Percentiles rank a stretch among this genome's conserved stretches.
These are phyloP conservation scores for Pteromalus puparum DNA, from an alignment of 1,140 invertebrate species.

Conservation along the genomic window DNA sequence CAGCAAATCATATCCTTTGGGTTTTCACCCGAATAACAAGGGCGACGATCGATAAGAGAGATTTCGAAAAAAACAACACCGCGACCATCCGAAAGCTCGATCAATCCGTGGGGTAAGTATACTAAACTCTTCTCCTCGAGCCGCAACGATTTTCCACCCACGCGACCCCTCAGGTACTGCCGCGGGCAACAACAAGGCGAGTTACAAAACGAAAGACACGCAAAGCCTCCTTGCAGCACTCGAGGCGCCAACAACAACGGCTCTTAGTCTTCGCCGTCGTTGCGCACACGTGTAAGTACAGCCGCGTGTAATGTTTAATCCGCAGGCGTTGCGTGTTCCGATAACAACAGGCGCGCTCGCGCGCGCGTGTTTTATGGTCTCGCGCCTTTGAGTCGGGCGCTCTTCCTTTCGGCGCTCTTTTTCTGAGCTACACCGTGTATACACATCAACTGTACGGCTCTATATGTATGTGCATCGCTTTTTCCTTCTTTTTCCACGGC, in stretches of 20 bases:
- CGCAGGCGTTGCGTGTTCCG: conserved; percentile 44
- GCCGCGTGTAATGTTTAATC: conserved; percentile 33
- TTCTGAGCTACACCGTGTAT: neutral
- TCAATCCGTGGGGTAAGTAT: too few species aligned
- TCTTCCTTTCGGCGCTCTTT: conserved; percentile 28
- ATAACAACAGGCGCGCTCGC: conserved; percentile 55
- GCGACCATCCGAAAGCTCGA: too few species aligned
- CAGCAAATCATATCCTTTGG: neutral
- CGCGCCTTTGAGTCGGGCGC: conserved; percentile 62
- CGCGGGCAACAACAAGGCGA: neutral
- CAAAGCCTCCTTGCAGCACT: neutral
- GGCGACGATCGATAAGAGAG: too few species aligned
- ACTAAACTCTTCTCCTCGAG: neutral
- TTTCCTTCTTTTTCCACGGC: neutral
- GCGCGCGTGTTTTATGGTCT: conserved; percentile 68
- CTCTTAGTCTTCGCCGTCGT: neutral
- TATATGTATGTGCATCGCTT: neutral
- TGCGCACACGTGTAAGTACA: neutral
- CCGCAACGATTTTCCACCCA: too few species aligned
- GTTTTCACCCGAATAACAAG: too few species aligned
- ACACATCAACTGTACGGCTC: neutral
- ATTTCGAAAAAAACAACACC: too few species aligned
- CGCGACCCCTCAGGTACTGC: too few species aligned
- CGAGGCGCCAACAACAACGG: too few species aligned
- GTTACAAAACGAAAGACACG: conserved; percentile 1